Base-by-base conservation (phyloP, 2,888 invertebrate species). In the Dasysyrphus albostriatus region DNA sequence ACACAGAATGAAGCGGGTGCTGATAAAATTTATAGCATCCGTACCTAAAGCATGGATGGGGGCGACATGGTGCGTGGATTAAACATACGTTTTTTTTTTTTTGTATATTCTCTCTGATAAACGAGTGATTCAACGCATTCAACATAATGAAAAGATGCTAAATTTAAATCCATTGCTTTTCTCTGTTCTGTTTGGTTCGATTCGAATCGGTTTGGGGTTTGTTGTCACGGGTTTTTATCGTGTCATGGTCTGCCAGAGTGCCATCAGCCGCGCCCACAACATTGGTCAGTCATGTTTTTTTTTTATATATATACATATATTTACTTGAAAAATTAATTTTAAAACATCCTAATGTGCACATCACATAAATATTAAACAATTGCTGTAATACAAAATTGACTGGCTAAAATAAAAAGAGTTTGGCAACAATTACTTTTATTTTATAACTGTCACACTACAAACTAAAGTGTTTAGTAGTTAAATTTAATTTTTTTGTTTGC, bases 11-110 rank as follows among this genome's bases (percentile, higher is more conserved):
- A 34, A 24, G 39, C 58, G 37, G 51, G 47, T 34, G 72, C 10
- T 76, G 77, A 74, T 78, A 78, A 73, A 78, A 85, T 85, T 85
- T 85, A 85, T 85, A 77, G 77, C 77, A 85, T 85, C 84, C 84
- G 84, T 67, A 81, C 19, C 49, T 59, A 80, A 47, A 10, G 1
- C 63, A 84, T 72, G 39, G 63, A 32, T 37, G 75, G 65, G 58
- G 80, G 70, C 69, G 80, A 29, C 56, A 74, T 19, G 61, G 29
- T 63, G 67, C 69, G 24, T 54, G 69, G 51, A 54, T 54, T 54
- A 54, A 69, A 37, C n/a, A 37, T 8, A n/a, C 24, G 3, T 39
- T 7, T 39, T 59, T 19, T 14, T 37, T 12, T 34, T 16, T 3
- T 12, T 24, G 24, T 24, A 24, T 24, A 24, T 24, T 37, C 19